phyloP scores from a whole-genome alignment of 2,797 vertebrate species.

The Gymnothorax reevesii region DNA sequence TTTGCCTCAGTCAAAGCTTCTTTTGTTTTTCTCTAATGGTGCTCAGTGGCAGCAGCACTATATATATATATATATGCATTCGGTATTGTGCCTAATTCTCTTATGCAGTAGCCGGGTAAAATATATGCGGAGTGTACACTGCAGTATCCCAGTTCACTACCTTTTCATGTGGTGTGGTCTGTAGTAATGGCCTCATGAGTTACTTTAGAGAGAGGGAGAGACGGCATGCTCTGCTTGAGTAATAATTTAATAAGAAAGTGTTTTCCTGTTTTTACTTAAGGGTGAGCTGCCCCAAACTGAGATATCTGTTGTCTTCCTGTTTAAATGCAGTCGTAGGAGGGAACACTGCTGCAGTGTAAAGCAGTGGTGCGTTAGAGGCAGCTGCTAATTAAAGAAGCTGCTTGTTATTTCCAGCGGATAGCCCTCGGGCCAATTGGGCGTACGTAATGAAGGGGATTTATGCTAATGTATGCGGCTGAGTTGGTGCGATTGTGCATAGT shows the following conservation, averaged over 20 bases:
- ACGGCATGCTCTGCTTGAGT: background rate
- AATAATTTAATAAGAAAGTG: background rate
- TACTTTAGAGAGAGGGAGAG: background rate
- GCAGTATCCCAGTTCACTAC: background rate
- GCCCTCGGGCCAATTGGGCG: background rate
- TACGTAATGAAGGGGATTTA: background rate
- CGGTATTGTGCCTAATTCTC: background rate
- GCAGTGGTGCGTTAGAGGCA: background rate
- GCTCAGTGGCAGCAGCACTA: background rate
- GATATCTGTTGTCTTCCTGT: background rate
- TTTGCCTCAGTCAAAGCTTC: background rate
- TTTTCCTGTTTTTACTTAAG: background rate
- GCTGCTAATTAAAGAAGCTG: background rate
- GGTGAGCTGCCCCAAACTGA: background rate
- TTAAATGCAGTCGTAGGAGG: background rate
- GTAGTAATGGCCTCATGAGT: background rate
- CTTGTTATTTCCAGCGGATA: background rate
- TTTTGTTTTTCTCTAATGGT: background rate
- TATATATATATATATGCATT: background rate
- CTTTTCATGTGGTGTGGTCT: background rate
- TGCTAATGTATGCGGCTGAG: background rate
- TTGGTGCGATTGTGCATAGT: background rate
- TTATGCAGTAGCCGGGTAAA: background rate
- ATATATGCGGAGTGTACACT: background rate
- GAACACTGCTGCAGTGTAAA: background rate